Evolutionary conservation across 2,888 invertebrate species (phyloP), one percentile per base, ranked within the genome.

Genomic region (Trypoxylon attenuatum): DNA sequence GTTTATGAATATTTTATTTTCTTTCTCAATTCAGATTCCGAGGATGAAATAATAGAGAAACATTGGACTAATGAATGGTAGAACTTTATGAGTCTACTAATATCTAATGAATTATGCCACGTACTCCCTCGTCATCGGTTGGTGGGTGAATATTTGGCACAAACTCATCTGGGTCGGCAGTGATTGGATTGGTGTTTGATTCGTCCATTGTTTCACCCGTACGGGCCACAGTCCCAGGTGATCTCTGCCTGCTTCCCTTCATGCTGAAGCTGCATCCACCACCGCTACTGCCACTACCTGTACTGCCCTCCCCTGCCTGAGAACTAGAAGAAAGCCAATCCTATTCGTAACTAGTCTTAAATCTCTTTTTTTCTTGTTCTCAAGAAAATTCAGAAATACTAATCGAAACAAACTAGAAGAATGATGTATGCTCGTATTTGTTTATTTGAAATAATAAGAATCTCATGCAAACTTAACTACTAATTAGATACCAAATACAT

Each of bases 121-220:
- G 25, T 79, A 86, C 87, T 76, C 80, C 80, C 73, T 87, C 86
- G 42, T 86, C 86, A 58, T 85, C 86, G 21, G 84, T 83, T 10
- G 82, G 80, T 63, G 83, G 82, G 73, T 85, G 83, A 65, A 84
- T 57, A 58, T 81, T 84, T 58, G 82, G 80, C 71, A 79, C 79
- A 79, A 80, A 83, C 73, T 86, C 87, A 23, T 86, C 86, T 46
- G 73, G 60, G 64, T 86, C 86, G 71, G 79, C 78, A 76, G 77
- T 79, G 73, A 76, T 78, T 67, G 79, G 74, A 69, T 77, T 82
- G 51, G 77, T 71, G 71, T 68, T 82, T 43, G 83, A 71, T 47
- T 86, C 87, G 53, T 84, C 86, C 77, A 82, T 80, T 46, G 72
- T 77, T 58, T 85, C 85, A 19, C 75, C 75, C 15, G 76, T 74